Evolutionary conservation across 2,797 vertebrate genomes (phyloP).

Genomic region (Emys orbicularis): DNA sequence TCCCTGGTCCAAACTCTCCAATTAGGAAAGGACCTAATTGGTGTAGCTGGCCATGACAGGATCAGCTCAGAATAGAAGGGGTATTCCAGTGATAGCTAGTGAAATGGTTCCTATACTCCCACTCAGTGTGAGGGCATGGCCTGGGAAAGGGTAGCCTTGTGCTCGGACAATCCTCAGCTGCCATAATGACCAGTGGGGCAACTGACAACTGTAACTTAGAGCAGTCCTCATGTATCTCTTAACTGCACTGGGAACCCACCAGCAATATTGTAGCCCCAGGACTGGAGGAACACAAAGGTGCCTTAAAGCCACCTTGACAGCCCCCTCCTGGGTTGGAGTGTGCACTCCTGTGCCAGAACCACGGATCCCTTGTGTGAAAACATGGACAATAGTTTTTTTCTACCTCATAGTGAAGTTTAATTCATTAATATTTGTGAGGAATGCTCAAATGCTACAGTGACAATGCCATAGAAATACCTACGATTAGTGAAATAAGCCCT

Average conservation of each 20-base stretch:
- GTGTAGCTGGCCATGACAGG: not conserved
- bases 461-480: not conserved
- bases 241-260: not conserved
- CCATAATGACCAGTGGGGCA: not conserved
- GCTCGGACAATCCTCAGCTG: not conserved
- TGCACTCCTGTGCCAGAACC: not conserved
- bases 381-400: not conserved
- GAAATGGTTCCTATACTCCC: not conserved
- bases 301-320: not conserved
- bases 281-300: not conserved
- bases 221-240: not conserved
- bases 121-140: not conserved
- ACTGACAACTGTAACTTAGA: not conserved
- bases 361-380: not conserved
- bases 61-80: not conserved
- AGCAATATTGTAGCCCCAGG: not conserved
- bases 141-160: not conserved
- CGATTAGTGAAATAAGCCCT: not conserved
- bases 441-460: not conserved
- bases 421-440: not conserved
- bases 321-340: not conserved
- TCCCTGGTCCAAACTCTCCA: not conserved
- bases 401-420: not conserved
- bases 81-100: not conserved
- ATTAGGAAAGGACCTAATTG: not conserved